These are phyloP conservation scores for Chunga burmeisteri DNA, from an alignment of 2,113 vertebrate species.

Conservation along the genomic window DNA sequence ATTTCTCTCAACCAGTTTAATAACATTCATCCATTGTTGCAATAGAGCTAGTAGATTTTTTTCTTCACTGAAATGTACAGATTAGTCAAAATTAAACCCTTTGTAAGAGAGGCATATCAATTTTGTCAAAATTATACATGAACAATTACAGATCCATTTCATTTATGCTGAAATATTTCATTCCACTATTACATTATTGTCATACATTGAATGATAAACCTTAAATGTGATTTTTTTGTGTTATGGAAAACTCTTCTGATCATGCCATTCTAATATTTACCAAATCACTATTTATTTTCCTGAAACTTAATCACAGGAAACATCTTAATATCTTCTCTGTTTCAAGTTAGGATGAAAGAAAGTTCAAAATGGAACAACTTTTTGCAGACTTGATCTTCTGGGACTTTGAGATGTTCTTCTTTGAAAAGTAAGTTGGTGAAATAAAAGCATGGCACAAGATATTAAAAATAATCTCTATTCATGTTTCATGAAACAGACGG, in stretches of 20 bases:
- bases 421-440: background rate
- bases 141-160: background rate
- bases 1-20: background rate
- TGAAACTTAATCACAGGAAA: background rate
- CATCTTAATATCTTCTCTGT: background rate
- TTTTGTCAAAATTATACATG: background rate
- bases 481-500: background rate
- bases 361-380: background rate
- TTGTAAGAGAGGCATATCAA: background rate
- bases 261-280: background rate
- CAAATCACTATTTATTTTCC: background rate
- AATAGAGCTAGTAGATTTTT: background rate
- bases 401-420: background rate
- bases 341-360: slow-evolving; percentile 14
- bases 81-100: background rate
- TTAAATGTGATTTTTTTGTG: background rate
- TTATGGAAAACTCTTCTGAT: background rate
- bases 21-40: background rate
- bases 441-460: background rate
- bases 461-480: slow-evolving; percentile 7
- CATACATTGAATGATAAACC: background rate
- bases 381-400: background rate
- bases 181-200: background rate
- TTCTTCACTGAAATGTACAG: background rate
- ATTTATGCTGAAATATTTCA: background rate